Conservation (phyloP, 2,888 invertebrate genomes). For the Arrhopalites spinosus region DNA sequence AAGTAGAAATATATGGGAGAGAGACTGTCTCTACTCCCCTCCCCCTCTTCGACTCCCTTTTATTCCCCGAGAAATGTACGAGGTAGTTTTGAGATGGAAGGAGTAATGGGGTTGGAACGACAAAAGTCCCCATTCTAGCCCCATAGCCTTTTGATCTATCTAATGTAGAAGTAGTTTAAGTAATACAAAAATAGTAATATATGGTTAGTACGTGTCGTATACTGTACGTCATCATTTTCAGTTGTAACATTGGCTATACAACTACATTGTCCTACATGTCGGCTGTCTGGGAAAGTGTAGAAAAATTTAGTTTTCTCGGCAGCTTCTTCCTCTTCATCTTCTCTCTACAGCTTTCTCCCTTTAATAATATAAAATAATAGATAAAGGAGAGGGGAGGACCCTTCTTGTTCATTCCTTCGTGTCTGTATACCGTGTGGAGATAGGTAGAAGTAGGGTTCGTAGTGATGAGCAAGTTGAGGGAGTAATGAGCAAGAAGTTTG, state of each 20-base stretch:
- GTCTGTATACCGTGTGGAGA: not conserved
- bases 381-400: not conserved
- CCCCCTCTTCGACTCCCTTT: not conserved
- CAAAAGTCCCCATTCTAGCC: conserved; percentile 22
- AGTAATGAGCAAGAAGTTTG: conserved; percentile 27
- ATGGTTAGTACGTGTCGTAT: conserved; percentile 18
- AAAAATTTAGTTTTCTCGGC: conserved; percentile 1
- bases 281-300: not conserved
- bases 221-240: not conserved
- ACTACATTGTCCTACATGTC: no score
- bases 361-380: not conserved
- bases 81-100: conserved; percentile 13
- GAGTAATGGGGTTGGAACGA: conserved; percentile 16
- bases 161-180: conserved; percentile 34
- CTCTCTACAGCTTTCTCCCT: not conserved
- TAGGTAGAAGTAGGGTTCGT: not conserved
- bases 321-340: not conserved
- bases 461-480: not conserved
- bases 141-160: conserved; percentile 34
- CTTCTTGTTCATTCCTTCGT: not conserved
- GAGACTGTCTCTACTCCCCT: conserved; percentile 2
- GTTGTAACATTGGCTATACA: no score
- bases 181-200: conserved; percentile 34
- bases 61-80: conserved; percentile 10
- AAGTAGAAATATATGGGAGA: not conserved